A percentile compares a stretch with the other conserved stretches of the same genome.
phyloP scores from a whole-genome alignment of 1,140 invertebrate genomes.

The Olivierus martensii region DNA sequence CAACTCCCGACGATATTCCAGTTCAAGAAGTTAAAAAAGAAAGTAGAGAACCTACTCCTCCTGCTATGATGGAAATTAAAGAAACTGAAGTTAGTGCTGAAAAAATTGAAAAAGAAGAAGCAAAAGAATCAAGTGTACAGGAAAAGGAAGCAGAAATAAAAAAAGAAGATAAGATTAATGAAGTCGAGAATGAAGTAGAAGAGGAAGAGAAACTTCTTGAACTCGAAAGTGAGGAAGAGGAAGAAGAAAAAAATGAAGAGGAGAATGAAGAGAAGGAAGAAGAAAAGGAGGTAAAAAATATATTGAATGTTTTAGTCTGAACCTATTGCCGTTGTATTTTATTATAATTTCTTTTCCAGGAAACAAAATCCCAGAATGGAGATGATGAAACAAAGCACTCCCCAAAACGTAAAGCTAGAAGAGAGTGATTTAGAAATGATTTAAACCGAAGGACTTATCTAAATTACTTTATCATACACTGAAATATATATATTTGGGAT shows the following conservation, averaged over 20 bases:
- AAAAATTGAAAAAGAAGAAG: conserved; percentile 3
- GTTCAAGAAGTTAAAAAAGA: conserved; percentile 8
- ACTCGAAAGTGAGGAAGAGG: background rate
- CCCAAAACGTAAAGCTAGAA: too few relatives aligned
- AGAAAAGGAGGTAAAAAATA: background rate
- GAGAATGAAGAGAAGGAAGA: conserved; percentile 1
- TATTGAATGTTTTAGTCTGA: background rate
- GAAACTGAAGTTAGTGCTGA: conserved; percentile 1
- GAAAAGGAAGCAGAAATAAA: conserved; percentile 5
- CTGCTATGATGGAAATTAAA: background rate
- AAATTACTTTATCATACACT: too few relatives aligned
- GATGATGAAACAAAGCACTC: too few relatives aligned
- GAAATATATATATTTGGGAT: too few relatives aligned
- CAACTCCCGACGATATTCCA: background rate
- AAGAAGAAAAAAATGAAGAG: conserved; percentile 2
- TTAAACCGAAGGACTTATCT: too few relatives aligned
- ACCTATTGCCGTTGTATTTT: too few relatives aligned
- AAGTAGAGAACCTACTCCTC: background rate
- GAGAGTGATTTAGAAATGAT: too few relatives aligned
- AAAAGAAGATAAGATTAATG: conserved; percentile 1
- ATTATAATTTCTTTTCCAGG: too few relatives aligned
- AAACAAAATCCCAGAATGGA: too few relatives aligned
- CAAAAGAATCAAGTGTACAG: conserved; percentile 5
- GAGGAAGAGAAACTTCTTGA: background rate
- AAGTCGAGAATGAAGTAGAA: conserved; percentile 1